phyloP scores from a whole-genome alignment of 2,797 vertebrate genomes.

The Nasua narica region DNA sequence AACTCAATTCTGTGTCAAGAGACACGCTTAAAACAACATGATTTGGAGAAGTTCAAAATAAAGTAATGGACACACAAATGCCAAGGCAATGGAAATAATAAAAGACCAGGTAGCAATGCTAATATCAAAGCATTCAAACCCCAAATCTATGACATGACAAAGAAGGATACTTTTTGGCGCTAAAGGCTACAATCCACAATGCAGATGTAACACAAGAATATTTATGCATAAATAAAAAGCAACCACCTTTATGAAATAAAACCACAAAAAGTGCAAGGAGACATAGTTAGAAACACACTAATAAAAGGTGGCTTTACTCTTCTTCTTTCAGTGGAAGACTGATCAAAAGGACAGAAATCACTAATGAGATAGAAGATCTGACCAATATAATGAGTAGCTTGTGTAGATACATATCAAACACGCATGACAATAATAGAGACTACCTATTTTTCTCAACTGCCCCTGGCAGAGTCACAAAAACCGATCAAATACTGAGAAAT shows the following conservation, averaged over 20 bases:
- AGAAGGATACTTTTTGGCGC: neutral
- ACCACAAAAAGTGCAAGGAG: neutral
- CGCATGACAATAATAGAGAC: neutral
- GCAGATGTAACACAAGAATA: neutral
- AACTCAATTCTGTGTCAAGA: neutral
- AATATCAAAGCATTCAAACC: neutral
- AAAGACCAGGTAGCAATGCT: neutral
- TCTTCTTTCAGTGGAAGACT: neutral
- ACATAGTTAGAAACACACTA: neutral
- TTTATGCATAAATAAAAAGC: neutral
- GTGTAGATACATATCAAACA: neutral
- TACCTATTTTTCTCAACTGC: neutral
- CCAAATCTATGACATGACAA: neutral
- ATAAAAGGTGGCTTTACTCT: neutral
- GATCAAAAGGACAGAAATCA: neutral
- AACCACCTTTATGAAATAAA: neutral
- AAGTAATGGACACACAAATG: neutral
- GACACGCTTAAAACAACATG: neutral
- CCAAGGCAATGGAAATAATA: neutral
- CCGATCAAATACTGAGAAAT: neutral
- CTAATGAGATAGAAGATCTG: neutral
- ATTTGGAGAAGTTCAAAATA: neutral
- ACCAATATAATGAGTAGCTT: neutral
- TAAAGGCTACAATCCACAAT: neutral
- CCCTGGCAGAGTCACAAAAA: neutral